Base-by-base conservation (phyloP, 2,113 vertebrate genomes). In the Chionis minor region DNA sequence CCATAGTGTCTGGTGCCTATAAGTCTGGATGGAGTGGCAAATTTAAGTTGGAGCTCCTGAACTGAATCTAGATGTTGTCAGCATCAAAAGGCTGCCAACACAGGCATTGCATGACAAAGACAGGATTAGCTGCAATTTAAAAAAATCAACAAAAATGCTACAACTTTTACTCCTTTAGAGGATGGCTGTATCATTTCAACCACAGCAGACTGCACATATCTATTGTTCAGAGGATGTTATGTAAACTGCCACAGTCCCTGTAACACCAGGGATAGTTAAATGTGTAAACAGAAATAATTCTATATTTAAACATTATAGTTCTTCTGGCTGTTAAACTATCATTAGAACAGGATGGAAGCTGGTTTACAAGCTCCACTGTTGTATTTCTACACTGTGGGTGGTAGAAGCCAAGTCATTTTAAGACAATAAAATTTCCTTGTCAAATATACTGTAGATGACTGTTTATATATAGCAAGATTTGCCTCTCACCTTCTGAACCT, bases 341-440 rank as follows among this genome's bases (percentile, higher is more conserved):
- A 91, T 96, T 96, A 93, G 79, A 90, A 94, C 81, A 93, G 94
- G 91, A 79, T 96, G 72, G 88, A 95, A 97, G 84, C 62, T 93
- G 88, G 94, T 97, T 97, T 97, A 95, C 91, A 92, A 96, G 96
- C 56, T 84, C 71, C 56, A 27, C 80, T 88, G 85, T 73, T 95
- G 72, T 51, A 92, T 86, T 90, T 96, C 90, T 79, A 54, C 90
- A 32, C 95, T 66, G 97, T 96, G 96, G 95, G 97, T 97, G 97
- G 97, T 95, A 97, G 80, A 97, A 97, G 52, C n/a, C 87, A 96
- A 96, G 80, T 80, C 82, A 93, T 94, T 92, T 96, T 90, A 96
- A 90, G 92, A 90, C 96, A 97, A 96, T 97, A 97, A 97, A 97
- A 94, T 95, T 90, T 96, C 94, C 92, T 90, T 95, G 92, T 97